Conservation (phyloP, 2,888 invertebrate genomes). For the Sthenelais limicola region DNA sequence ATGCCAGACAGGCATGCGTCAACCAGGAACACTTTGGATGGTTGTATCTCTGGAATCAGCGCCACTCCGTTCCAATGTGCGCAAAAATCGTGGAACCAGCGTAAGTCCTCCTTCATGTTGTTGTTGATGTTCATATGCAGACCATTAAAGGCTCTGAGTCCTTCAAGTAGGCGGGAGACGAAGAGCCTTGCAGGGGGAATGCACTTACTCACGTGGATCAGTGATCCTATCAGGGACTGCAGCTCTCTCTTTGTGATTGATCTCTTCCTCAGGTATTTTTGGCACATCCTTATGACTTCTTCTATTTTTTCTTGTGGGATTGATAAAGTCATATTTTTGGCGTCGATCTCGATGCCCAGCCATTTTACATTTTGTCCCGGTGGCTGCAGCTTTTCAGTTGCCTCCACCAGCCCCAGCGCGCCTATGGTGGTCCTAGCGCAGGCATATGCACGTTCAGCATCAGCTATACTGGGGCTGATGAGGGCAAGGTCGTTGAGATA, state of each 20-base stretch:
- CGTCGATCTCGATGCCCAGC: slow-evolving; percentile 3
- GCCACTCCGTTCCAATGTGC: not conserved
- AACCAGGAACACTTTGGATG: not conserved
- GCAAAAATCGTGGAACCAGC: not conserved
- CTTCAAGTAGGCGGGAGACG: not conserved
- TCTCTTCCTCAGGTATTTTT: not conserved
- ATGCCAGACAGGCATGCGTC: not conserved
- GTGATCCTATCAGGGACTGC: not conserved
- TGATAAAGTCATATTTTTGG: not conserved
- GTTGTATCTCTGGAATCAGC: not conserved
- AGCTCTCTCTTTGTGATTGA: not conserved
- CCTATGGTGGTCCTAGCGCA: not conserved
- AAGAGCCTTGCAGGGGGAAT: not conserved
- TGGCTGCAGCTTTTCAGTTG: not conserved
- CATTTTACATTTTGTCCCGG: not conserved
- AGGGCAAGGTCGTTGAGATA: slow-evolving; percentile 7
- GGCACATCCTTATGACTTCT: not conserved
- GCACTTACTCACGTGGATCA: not conserved
- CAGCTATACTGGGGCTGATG: not conserved
- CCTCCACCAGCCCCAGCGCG: not conserved
- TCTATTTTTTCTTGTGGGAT: not conserved
- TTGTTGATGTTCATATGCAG: not conserved
- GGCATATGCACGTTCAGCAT: not conserved
- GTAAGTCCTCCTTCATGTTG: not conserved
- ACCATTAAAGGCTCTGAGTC: not conserved